Base-by-base conservation (phyloP, 2,888 invertebrate species). In the Nymphalis polychloros region DNA sequence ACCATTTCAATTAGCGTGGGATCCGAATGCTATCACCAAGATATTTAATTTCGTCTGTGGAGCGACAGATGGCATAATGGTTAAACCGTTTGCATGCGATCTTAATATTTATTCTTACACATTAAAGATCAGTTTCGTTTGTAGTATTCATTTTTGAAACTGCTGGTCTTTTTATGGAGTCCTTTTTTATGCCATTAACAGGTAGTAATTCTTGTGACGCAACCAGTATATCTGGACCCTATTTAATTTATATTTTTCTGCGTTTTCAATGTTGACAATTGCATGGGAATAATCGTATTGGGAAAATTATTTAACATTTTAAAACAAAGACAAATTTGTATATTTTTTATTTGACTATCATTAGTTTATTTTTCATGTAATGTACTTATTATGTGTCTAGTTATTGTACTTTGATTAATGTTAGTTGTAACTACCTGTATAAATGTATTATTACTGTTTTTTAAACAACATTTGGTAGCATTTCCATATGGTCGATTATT, bases 181-280 rank as follows among this genome's bases (percentile, higher is more conserved):
- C 70, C 68, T 71, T 76, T 76, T 76, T 76, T 76, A 69, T 73
- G 59, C 59, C 63, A 68, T 63, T 67, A 73, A 70, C 76, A 76
- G 76, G 76, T 76, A 75, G 76, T 75, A 62, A 71, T 67, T 71
- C 59, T 69, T 50, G 66, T 72, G 72, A 73, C 64, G 73, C 53
- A 73, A 74, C 72, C 60, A 63, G 68, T 71, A 68, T 72, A 69
- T 71, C 67, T 72, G 63, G 62, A 62, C 63, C 50, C 55, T 68
- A 66, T 72, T 68, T 63, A 68, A 66, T 72, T 68, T 63, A 68
- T 62, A 64, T 63, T 62, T n/a, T 47, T 46, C 60, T 67, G 62
- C 20, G 59, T 52, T 55, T 41, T 70, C 53, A 59, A 64, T 10
- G 17, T 23, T 23, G 23, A n/a, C n/a, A 64, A 46, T 60, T 53